Evolutionary conservation across 2,888 invertebrate genomes (phyloP).

Genomic region (Emmelina monodactyla): DNA sequence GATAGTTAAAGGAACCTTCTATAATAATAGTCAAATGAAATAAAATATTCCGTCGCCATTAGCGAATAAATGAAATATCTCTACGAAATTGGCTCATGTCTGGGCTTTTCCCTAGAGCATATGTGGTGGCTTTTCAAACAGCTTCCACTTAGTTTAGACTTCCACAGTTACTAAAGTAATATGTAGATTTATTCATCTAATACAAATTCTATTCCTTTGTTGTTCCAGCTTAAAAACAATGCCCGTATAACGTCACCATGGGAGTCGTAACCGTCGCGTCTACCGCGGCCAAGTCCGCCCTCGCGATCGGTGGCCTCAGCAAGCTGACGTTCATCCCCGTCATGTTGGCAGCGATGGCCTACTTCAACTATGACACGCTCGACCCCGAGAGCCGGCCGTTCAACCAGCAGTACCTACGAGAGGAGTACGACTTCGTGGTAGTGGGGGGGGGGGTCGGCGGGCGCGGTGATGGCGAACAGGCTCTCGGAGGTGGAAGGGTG

Average conservation of each 20-base stretch:
- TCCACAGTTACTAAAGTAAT: too few relatives aligned
- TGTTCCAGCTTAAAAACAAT: too few relatives aligned
- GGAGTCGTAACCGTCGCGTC: slow-evolving; percentile 57
- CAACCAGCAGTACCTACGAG: slow-evolving; percentile 69
- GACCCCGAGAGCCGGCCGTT: slow-evolving; percentile 86
- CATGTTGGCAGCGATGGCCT: slow-evolving; percentile 78
- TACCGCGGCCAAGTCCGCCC: slow-evolving; percentile 75
- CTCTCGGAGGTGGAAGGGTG: slow-evolving; percentile 79
- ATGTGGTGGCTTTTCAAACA: too few relatives aligned
- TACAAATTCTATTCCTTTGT: too few relatives aligned
- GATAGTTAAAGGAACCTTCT: too few relatives aligned
- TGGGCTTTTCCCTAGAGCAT: too few relatives aligned
- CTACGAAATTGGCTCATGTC: too few relatives aligned
- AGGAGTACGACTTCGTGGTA: slow-evolving; percentile 83
- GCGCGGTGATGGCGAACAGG: slow-evolving; percentile 83
- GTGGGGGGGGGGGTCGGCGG: slow-evolving; percentile 86
- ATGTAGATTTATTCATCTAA: too few relatives aligned
- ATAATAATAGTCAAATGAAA: too few relatives aligned
- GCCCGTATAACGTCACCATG: slow-evolving; percentile 27
- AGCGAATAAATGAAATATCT: too few relatives aligned
- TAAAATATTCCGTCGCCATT: too few relatives aligned
- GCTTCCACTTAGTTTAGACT: too few relatives aligned
- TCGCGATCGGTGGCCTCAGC: slow-evolving; percentile 73
- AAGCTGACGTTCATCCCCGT: slow-evolving; percentile 78
- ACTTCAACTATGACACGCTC: slow-evolving; percentile 84